These are phyloP conservation scores for Petrolisthes cinctipes DNA, from an alignment of 2,888 invertebrate species.

Conservation along the genomic window DNA sequence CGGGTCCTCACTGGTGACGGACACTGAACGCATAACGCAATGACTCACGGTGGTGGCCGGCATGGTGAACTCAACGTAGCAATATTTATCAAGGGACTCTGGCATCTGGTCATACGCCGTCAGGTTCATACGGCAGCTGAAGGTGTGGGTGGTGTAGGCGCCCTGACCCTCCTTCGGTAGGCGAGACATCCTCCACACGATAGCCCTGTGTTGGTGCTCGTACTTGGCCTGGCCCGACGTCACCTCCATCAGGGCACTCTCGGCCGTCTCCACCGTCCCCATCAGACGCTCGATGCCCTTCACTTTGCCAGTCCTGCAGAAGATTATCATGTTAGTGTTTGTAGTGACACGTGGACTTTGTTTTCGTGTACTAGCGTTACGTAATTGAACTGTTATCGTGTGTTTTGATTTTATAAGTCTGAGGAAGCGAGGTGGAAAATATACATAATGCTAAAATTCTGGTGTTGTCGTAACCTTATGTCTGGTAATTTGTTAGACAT, in stretches of 20 bases:
- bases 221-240: slow-evolving; percentile 82
- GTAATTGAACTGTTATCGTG: no score
- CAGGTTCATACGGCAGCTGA: slow-evolving; percentile 93
- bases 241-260: slow-evolving; percentile 89
- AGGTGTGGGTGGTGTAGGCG: slow-evolving; percentile 96
- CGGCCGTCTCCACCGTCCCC: slow-evolving; percentile 90
- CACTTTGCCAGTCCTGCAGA: slow-evolving; percentile 83
- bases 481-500: no score
- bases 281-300: slow-evolving; percentile 92
- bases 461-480: no score
- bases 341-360: no score
- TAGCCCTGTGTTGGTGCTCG: slow-evolving; percentile 96
- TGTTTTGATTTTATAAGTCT: no score
- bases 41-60: slow-evolving; percentile 94
- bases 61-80: slow-evolving; percentile 97
- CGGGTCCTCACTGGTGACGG: slow-evolving; percentile 79
- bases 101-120: slow-evolving; percentile 98
- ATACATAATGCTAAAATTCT: no score
- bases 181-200: slow-evolving; percentile 98
- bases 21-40: slow-evolving; percentile 93
- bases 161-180: slow-evolving; percentile 99
- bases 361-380: no score
- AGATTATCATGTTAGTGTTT: no score
- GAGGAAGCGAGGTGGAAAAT: no score
- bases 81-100: slow-evolving; percentile 87